phyloP scores from a whole-genome alignment of 2,797 vertebrate genomes.

The Petrocephalus schoutedeni region DNA sequence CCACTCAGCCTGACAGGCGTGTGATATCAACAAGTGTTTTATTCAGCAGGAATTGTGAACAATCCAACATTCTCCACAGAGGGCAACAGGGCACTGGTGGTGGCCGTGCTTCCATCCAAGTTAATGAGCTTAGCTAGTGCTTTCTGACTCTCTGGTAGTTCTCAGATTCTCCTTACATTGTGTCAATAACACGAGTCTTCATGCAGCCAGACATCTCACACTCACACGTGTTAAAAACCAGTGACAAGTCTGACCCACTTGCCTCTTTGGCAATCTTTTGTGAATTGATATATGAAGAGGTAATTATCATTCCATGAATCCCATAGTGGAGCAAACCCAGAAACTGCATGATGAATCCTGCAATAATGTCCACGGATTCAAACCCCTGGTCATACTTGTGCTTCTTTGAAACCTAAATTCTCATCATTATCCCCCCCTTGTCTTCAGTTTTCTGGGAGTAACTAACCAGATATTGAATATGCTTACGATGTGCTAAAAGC shows the following conservation, averaged over 20 bases:
- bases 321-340: background rate
- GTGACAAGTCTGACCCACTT: background rate
- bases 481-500: background rate
- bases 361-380: conserved; percentile 26
- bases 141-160: background rate
- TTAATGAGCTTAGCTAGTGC: background rate
- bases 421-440: background rate
- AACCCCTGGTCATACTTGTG: background rate
- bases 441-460: background rate
- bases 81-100: conserved; percentile 63
- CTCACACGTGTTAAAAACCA: conserved; percentile 13
- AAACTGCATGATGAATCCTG: conserved; percentile 35
- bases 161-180: conserved; percentile 23
- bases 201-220: conserved; percentile 16
- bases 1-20: conserved; percentile 22
- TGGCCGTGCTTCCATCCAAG: conserved; percentile 46
- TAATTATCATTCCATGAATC: background rate
- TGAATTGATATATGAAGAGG: conserved; percentile 26
- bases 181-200: conserved; percentile 6
- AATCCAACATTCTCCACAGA: conserved; percentile 59
- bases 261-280: conserved; percentile 14
- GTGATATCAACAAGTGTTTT: conserved; percentile 71
- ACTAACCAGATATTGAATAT: background rate
- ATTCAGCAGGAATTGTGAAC: conserved; percentile 78
- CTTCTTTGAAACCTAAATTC: background rate